Percentiles rank a stretch among this genome's conserved stretches.
Conservation (phyloP, 2,888 invertebrate genomes). For the Cecidostiba fungosa region DNA sequence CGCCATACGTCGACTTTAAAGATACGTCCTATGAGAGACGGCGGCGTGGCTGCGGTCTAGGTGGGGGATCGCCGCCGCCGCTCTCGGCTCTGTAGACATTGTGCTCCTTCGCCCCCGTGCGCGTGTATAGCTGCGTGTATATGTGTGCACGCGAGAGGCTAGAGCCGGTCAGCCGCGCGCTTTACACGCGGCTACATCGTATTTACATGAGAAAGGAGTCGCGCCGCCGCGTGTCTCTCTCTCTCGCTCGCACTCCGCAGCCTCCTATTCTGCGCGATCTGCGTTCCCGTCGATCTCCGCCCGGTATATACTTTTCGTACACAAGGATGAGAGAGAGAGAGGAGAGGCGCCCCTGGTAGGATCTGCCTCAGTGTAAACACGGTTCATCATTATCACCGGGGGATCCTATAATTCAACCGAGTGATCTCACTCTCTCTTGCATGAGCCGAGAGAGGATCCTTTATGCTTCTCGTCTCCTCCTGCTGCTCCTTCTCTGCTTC, state of each 20-base stretch:
- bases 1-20: slow-evolving; percentile 64
- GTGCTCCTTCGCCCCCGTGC: slow-evolving; percentile 26
- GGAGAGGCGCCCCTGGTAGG: slow-evolving; percentile 67
- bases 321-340: slow-evolving; percentile 52
- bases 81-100: slow-evolving; percentile 2
- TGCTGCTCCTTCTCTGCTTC: slow-evolving; percentile 36
- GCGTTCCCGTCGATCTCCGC: slow-evolving; percentile 28
- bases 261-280: not conserved
- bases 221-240: slow-evolving; percentile 60
- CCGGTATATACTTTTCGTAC: slow-evolving; percentile 15
- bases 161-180: slow-evolving; percentile 73
- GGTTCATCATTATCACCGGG: slow-evolving; percentile 78
- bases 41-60: slow-evolving; percentile 29
- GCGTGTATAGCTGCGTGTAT: not conserved
- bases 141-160: not conserved
- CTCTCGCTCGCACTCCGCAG: slow-evolving; percentile 36
- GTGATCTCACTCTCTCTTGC: slow-evolving; percentile 49
- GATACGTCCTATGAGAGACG: slow-evolving; percentile 63
- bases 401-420: slow-evolving; percentile 72
- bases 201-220: slow-evolving; percentile 80
- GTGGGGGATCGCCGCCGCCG: slow-evolving; percentile 49
- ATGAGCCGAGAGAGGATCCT: not conserved
- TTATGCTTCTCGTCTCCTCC: slow-evolving; percentile 32
- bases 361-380: slow-evolving; percentile 76
- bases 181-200: slow-evolving; percentile 79